Evolutionary conservation across 2,797 vertebrate genomes (phyloP), one percentile per base, ranked within the genome.

Genomic region (Craterocephalus amniculus): DNA sequence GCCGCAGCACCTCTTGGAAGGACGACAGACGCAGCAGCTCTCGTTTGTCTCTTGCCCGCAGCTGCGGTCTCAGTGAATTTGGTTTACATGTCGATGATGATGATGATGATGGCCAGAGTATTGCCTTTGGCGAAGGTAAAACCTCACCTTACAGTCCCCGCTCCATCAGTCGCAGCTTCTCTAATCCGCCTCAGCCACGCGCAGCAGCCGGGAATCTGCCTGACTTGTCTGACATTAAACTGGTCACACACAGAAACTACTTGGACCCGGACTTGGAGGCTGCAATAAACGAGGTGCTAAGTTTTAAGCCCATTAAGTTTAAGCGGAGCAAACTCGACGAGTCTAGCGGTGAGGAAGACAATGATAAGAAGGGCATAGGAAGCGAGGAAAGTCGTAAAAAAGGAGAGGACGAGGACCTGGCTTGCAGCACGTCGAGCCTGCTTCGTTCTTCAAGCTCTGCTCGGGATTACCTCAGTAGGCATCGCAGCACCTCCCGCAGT

Each of bases 281-380:
- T 0, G 97, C 98, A 56, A 99, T 99, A 88, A 96, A 96, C 0
- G 97, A 99, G 88, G 97, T 99, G 62, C 88, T 99, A 77, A 98
- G 94, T 89, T 99, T 98, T 90, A 97, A 97, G 76, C 96, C 96
- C 12, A 92, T 91, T 58, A 92, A 95, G 55, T 95, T 95, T 79
- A 95, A 96, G 87, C 94, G 95, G 62, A 96, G 95, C 83, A 96
- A 96, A 78, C 92, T 96, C 27, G 95, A 95, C 0, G 95, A 96
- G 59, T 97, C 96, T 0, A 97, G 96, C 2, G 95, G 92, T 0
- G 96, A 96, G 0, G 89, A 95, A 11, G 93, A 83, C 16, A 83
- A 81, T 20, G 82, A 85, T 61, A 93, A 93, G 0, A 89, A 81
- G 61, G 74, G 38, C 0, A 63, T 26, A 10, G 84, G 88, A 3